phyloP scores from a whole-genome alignment of 2,797 vertebrate genomes.

The Dendrocincla fuliginosa region DNA sequence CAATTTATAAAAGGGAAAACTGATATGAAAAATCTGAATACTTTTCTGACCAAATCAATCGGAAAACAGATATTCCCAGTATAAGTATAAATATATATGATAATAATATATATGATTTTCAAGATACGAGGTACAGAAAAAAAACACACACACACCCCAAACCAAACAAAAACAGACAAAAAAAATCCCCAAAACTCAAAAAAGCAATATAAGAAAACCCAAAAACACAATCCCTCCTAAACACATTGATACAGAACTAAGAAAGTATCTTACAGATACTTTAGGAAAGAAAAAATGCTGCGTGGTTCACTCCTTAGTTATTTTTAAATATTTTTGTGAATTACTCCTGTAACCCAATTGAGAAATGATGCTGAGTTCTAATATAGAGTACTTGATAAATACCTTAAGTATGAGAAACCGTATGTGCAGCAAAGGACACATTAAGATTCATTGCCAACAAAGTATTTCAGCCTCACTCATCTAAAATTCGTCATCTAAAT shows the following conservation, averaged over 20 bases:
- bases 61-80: neutral
- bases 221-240: neutral
- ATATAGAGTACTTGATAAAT: neutral
- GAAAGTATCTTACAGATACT: neutral
- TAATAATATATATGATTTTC: neutral
- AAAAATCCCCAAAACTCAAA: neutral
- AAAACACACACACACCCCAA: neutral
- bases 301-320: neutral
- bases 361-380: neutral
- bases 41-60: neutral
- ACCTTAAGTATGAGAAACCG: neutral
- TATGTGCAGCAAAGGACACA: neutral
- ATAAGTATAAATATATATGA: neutral
- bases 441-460: neutral
- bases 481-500: neutral
- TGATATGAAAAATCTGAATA: neutral
- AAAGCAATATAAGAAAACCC: rapidly evolving
- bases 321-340: neutral
- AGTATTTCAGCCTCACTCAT: neutral
- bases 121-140: neutral
- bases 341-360: neutral
- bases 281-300: neutral
- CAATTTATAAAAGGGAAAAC: neutral
- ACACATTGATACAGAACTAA: neutral
- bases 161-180: neutral